phyloP scores from a whole-genome alignment of 2,797 vertebrate species.

The Rousettus madagascariensis region DNA sequence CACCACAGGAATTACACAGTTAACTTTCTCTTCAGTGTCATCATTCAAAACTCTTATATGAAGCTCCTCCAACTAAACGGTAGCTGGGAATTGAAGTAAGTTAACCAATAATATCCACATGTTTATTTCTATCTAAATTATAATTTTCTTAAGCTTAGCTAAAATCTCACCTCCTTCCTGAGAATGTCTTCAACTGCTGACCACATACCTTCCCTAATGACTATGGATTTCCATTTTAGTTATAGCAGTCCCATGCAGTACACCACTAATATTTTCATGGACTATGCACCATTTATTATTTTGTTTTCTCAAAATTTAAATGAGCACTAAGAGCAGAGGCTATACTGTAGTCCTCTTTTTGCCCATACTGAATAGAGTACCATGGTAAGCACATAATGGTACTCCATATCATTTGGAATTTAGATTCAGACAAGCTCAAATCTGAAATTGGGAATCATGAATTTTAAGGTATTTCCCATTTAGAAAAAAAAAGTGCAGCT shows the following conservation, averaged over 20 bases:
- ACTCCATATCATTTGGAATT: background rate
- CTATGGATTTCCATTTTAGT: background rate
- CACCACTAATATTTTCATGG: background rate
- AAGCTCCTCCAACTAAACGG: background rate
- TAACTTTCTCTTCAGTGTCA: background rate
- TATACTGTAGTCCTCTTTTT: background rate
- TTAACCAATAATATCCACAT: background rate
- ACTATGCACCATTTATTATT: background rate
- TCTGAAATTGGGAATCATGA: background rate
- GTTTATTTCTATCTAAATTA: background rate
- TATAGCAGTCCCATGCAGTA: background rate
- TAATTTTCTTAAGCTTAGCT: background rate
- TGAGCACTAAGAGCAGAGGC: background rate
- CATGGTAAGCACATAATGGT: rapidly evolving
- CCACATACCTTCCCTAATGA: background rate
- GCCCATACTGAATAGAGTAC: background rate
- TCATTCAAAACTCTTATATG: background rate
- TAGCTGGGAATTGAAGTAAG: background rate
- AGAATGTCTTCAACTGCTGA: background rate
- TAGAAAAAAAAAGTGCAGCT: too few relatives aligned
- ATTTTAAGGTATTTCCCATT: background rate
- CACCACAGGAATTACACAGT: background rate
- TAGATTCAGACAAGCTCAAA: background rate
- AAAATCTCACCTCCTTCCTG: background rate
- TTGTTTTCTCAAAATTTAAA: background rate